These are phyloP conservation scores for Bucco capensis DNA, from an alignment of 2,113 vertebrate species.

Conservation along the genomic window DNA sequence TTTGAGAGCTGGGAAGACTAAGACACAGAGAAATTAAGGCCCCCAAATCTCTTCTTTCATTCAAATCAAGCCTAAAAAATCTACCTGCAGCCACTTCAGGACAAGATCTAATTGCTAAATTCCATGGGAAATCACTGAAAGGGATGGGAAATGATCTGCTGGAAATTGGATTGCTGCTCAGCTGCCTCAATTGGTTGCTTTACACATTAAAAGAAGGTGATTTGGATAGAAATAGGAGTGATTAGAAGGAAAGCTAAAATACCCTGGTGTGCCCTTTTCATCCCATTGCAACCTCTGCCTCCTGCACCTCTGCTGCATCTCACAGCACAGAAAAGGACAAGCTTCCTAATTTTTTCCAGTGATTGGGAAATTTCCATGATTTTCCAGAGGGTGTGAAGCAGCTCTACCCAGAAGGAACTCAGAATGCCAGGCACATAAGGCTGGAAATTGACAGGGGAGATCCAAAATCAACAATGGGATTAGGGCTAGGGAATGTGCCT, in stretches of 20 bases:
- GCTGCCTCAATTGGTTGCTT: slow-evolving; percentile 33
- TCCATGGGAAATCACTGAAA: slow-evolving; percentile 32
- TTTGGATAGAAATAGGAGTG: slow-evolving; percentile 25
- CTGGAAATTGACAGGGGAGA: not conserved
- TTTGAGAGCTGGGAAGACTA: slow-evolving; percentile 42
- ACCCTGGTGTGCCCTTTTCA: not conserved
- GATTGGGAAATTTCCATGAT: not conserved
- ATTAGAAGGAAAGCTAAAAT: slow-evolving; percentile 42
- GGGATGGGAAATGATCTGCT: not conserved
- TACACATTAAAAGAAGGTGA: not conserved
- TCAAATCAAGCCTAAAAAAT: slow-evolving; percentile 34
- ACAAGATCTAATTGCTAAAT: too few species aligned
- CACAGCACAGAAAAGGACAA: not conserved
- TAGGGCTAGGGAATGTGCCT: not conserved
- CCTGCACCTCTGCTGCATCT: not conserved
- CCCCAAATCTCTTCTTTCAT: slow-evolving; percentile 27
- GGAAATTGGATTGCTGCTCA: slow-evolving; percentile 45
- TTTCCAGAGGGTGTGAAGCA: not conserved
- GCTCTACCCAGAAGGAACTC: not conserved
- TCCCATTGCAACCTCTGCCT: not conserved
- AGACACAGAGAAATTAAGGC: slow-evolving; percentile 50
- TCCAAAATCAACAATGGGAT: not conserved
- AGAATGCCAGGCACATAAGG: not conserved
- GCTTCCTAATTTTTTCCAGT: not conserved
- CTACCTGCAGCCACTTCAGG: not conserved